Base-by-base conservation (phyloP, 2,888 invertebrate species). In the Pharmacophagus antenor region DNA sequence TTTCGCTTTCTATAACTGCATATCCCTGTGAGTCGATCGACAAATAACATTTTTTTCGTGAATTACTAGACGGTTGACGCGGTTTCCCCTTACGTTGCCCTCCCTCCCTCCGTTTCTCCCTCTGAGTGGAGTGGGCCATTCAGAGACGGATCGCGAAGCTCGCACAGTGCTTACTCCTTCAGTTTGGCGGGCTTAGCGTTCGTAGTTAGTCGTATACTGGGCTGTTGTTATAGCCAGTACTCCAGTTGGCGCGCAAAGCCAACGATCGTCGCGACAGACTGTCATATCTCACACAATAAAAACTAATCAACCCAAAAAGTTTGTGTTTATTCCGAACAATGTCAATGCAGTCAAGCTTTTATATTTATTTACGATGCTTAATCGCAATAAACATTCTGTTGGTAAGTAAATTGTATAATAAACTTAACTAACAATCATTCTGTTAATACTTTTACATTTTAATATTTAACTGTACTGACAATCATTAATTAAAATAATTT, bases 31-130 rank as follows among this genome's bases (percentile, higher is more conserved):
- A 75, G 72, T 76, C 80, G 76, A 79, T 85, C 82, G 77, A 81
- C 83, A 87, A 87, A 88, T 88, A 88, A 88, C 82, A 86, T 89
- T 89, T 89, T 88, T n/a, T 89, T 89, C 84, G 85, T 85, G 86
- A 88, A 88, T 87, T 87, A 88, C 86, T 82, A 80, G 83, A 85
- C 85, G 83, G 82, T 85, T 79, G 86, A 75, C 80, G 84, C 80
- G 83, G 85, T 86, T 85, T 89, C 87, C 89, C 89, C 89, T 89
- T 87, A 85, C 80, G 80, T 74, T 80, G 76, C 74, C 80, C 84
- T 82, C 88, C 89, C 88, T 88, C 88, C 85, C 85, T 83, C 82
- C 84, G 81, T 76, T 75, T 79, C 87, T 87, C 89, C 88, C 88
- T 85, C 80, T 71, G 70, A 51, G 66, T 85, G 76, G 85, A 83